A percentile compares a stretch with the other conserved stretches of the same genome.
phyloP scores from a whole-genome alignment of 2,113 vertebrate species.

The Xenus cinereus region DNA sequence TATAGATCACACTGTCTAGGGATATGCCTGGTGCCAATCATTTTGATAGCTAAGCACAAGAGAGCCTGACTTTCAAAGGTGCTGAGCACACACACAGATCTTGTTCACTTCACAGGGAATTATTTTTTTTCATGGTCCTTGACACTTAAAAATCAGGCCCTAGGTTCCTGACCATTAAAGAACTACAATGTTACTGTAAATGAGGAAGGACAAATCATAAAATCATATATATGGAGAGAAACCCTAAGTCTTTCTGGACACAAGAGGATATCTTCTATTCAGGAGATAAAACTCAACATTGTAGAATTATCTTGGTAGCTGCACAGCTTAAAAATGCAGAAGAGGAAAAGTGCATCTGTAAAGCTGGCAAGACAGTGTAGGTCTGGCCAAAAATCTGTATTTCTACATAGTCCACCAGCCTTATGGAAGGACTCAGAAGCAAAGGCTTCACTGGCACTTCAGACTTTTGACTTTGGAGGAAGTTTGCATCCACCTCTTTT shows the following conservation, averaged over 20 bases:
- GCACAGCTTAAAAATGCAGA: background rate
- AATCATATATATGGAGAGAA: background rate
- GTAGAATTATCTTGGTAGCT: background rate
- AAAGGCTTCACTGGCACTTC: background rate
- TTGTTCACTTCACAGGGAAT: background rate
- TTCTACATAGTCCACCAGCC: background rate
- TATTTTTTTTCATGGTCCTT: background rate
- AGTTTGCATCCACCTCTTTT: background rate
- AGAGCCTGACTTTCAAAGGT: constrained; percentile 32
- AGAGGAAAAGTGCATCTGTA: background rate
- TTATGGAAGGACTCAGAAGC: background rate
- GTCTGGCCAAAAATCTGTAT: background rate
- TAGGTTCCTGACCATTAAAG: background rate
- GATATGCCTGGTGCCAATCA: constrained; percentile 1
- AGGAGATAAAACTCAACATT: background rate
- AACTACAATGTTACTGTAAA: background rate
- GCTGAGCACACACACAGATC: background rate
- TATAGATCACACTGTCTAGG: background rate
- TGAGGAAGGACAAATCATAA: background rate
- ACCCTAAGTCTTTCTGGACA: background rate
- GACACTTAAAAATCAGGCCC: background rate
- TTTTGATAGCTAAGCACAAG: constrained; percentile 33
- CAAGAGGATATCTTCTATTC: background rate
- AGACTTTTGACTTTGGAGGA: background rate
- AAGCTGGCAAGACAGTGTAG: background rate